Evolutionary conservation across 1,140 invertebrate species (phyloP), one percentile per base, ranked within the genome.

Genomic region (Aphidius ervi): DNA sequence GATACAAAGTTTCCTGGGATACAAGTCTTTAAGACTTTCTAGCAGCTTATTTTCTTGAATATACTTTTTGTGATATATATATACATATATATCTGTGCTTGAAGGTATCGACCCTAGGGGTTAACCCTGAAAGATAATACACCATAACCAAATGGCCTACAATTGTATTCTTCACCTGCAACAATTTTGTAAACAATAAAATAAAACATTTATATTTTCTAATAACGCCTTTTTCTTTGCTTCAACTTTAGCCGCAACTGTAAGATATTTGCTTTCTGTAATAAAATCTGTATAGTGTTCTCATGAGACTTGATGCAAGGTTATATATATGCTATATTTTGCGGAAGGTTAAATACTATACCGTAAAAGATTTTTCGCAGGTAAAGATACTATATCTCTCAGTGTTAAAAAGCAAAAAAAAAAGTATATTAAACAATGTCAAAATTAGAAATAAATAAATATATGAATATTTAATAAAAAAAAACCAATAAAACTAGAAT

Each of bases 171-270:
- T 66, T 20, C 10, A 59, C 45, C 54, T 31, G 23, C 70, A 69
- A 70, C 67, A 68, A 68, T 67, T 67, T 68, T 64, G 63, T 48
- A 69, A 72, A 73, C 70, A 72, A 74, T 77, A 76, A 78, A 78
- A 74, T 74, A 73, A 75, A 72, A 67, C 71, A 74, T 74, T 74
- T 72, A 69, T 73, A 75, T 75, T 70, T 74, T 66, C 70, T 72
- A 71, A 74, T 73, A 72, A 74, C 68, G 68, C 68, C 65, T 68
- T 53, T 65, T 65, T 23, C 47, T 48, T 46, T 52, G 23, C 40
- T 42, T 31, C 20, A 23, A 42, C 70, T 59, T 65, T 70, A 62
- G 61, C 64, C 65, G 53, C 23, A 31, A 40, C 64, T 54, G 46
- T 63, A 70, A 71, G 70, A 67, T 31, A 31, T 70, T 74, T 76